A percentile compares a stretch with the other conserved stretches of the same genome.
phyloP scores from a whole-genome alignment of 1,140 invertebrate species.

The Cydia amplana region DNA sequence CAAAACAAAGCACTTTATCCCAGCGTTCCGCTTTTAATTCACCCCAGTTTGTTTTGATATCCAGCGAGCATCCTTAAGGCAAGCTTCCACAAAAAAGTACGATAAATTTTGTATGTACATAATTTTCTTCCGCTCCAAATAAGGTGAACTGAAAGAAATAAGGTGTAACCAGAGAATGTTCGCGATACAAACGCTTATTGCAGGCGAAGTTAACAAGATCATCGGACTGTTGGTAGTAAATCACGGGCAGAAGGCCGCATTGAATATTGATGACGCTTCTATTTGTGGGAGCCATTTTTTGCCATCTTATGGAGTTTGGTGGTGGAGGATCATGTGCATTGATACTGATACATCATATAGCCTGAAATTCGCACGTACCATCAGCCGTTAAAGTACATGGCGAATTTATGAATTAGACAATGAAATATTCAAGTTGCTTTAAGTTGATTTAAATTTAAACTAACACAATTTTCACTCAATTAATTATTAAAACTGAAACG shows the following conservation, averaged over 20 bases:
- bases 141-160: slow-evolving; percentile 25
- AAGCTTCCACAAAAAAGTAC: slow-evolving; percentile 11
- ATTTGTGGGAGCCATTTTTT: not conserved
- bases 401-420: no score
- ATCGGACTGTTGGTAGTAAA: not conserved
- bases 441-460: no score
- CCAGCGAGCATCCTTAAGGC: slow-evolving; percentile 11
- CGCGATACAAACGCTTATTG: slow-evolving; percentile 16
- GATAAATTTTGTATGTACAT: slow-evolving; percentile 32
- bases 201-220: slow-evolving; percentile 4
- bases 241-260: slow-evolving; percentile 1
- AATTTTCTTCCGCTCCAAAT: slow-evolving; percentile 31
- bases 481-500: no score
- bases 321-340: not conserved
- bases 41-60: slow-evolving; percentile 21
- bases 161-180: not conserved
- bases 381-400: no score
- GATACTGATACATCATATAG: not conserved
- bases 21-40: not conserved
- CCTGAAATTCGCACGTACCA: no score
- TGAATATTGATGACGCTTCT: slow-evolving; percentile 12
- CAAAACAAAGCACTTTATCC: slow-evolving; percentile 24
- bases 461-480: no score
- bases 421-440: no score
- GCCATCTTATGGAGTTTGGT: not conserved